Evolutionary conservation across 2,797 vertebrate genomes (phyloP).

Genomic region (Spatula clypeata): DNA sequence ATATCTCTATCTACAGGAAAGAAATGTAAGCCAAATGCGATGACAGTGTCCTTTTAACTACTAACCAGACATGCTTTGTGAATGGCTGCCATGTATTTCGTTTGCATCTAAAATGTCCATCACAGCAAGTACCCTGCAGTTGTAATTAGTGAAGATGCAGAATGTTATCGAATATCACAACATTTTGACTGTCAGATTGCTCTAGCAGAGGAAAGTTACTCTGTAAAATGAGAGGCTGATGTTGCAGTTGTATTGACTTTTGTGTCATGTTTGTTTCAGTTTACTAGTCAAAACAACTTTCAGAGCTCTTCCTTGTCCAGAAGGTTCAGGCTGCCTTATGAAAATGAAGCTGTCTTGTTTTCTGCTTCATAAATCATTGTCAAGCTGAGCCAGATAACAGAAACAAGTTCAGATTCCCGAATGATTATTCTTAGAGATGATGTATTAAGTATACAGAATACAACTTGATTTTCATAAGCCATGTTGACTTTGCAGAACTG

Average conservation of each 20-base stretch:
- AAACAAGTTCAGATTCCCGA: conserved; percentile 86
- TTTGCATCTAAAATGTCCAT: conserved; percentile 63
- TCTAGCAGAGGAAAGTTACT: conserved; percentile 69
- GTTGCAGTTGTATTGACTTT: conserved; percentile 87
- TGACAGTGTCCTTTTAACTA: conserved; percentile 39
- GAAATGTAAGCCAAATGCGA: not conserved
- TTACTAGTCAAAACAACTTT: conserved; percentile 88
- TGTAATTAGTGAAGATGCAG: conserved; percentile 81
- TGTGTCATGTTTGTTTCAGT: conserved; percentile 88
- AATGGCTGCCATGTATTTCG: conserved; percentile 70
- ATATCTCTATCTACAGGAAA: conserved; percentile 35
- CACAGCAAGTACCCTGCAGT: conserved; percentile 39
- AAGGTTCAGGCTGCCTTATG: conserved; percentile 85
- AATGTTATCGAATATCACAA: conserved; percentile 71
- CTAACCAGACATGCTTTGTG: conserved; percentile 47
- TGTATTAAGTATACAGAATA: conserved; percentile 85
- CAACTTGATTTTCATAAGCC: conserved; percentile 79
- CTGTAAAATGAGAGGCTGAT: conserved; percentile 80
- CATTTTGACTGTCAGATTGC: conserved; percentile 80
- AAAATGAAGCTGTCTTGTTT: conserved; percentile 90
- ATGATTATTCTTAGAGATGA: conserved; percentile 87
- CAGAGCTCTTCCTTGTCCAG: conserved; percentile 83
- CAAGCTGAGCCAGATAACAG: conserved; percentile 82
- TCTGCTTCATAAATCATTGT: conserved; percentile 90
- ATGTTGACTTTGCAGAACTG: conserved; percentile 80